Percentiles rank a stretch among this genome's conserved stretches.
phyloP scores from a whole-genome alignment of 2,113 vertebrate genomes.

The Pelmatolapia mariae region DNA sequence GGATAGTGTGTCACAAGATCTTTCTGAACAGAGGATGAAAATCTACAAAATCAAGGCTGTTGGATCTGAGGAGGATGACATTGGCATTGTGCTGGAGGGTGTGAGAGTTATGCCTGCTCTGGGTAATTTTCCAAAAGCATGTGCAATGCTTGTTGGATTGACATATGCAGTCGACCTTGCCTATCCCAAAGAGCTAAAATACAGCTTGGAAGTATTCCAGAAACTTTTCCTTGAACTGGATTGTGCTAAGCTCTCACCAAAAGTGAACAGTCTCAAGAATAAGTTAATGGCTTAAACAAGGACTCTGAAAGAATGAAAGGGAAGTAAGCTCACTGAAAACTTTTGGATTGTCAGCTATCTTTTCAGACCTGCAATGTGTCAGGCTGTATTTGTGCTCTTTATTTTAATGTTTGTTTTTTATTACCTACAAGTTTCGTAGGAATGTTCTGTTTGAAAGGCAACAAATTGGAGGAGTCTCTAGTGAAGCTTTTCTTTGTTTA shows the following conservation, averaged over 20 bases:
- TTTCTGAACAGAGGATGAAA: no score
- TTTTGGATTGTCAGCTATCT: accelerated
- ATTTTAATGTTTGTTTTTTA: neutral
- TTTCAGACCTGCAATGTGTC: neutral
- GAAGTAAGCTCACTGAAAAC: neutral
- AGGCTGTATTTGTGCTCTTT: neutral
- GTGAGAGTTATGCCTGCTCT: neutral
- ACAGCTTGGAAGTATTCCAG: neutral
- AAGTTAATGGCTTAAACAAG: neutral
- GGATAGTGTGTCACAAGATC: no score
- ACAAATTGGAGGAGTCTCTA: no score
- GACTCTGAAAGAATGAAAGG: neutral
- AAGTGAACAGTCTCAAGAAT: neutral
- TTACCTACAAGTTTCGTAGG: no score
- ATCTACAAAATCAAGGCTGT: no score
- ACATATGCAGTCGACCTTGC: no score
- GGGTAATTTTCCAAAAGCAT: neutral
- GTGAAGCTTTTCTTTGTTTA: no score
- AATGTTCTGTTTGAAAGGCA: no score
- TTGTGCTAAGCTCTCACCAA: neutral
- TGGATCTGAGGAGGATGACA: no score
- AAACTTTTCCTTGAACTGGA: neutral
- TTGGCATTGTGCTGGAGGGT: no score
- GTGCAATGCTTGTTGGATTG: neutral
- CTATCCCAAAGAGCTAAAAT: neutral